These are phyloP conservation scores for Agrochola macilenta DNA, from an alignment of 2,888 invertebrate species.

Conservation along the genomic window DNA sequence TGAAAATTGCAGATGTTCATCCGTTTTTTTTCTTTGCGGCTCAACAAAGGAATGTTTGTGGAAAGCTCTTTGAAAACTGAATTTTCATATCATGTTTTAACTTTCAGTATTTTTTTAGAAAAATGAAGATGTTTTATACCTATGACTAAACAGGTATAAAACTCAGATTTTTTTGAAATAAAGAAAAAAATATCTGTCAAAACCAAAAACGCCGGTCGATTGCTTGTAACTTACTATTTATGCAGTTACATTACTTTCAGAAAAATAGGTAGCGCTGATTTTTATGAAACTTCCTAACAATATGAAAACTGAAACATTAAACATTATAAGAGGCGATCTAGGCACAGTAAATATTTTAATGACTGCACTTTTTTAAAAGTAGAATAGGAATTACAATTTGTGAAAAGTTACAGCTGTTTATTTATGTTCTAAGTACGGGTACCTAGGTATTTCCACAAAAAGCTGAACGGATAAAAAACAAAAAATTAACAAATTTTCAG, in stretches of 20 bases:
- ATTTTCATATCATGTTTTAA: background rate
- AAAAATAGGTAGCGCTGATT: slow-evolving; percentile 3
- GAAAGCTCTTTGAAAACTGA: background rate
- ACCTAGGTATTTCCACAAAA: background rate
- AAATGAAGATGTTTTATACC: background rate
- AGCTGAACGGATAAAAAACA: background rate
- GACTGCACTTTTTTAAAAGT: too few relatives aligned
- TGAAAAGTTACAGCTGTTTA: background rate
- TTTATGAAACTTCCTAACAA: slow-evolving; percentile 10
- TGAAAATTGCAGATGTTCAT: slow-evolving; percentile 1
- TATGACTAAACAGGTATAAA: too few relatives aligned
- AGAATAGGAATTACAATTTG: too few relatives aligned
- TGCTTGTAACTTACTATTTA: background rate
- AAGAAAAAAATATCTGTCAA: too few relatives aligned
- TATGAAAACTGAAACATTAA: background rate
- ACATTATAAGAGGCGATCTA: background rate
- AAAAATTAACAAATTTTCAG: background rate
- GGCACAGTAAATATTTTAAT: background rate
- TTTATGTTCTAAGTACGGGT: background rate
- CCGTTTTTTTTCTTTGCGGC: background rate
- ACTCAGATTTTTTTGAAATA: too few relatives aligned
- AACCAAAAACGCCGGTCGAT: background rate
- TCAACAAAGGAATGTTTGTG: slow-evolving; percentile 18
- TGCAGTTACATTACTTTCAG: slow-evolving; percentile 16
- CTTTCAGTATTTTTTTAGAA: background rate